Evolutionary conservation across 1,140 invertebrate genomes (phyloP).

Genomic region (Halictus rubicundus): DNA sequence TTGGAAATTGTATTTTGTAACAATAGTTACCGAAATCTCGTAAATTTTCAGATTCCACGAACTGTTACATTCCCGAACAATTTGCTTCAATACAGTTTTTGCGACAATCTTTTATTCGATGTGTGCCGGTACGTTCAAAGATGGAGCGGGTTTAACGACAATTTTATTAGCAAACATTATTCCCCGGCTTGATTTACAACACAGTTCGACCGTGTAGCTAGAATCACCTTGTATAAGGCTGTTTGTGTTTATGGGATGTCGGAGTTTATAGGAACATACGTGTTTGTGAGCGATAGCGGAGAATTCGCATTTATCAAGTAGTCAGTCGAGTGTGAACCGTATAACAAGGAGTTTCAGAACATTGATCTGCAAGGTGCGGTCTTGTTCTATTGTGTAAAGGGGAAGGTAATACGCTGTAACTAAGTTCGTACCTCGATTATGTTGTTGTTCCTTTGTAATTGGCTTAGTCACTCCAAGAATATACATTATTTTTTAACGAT

Average conservation of each 20-base stretch:
- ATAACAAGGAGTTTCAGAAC: background rate
- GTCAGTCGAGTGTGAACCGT: slow-evolving; percentile 3
- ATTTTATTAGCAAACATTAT: background rate
- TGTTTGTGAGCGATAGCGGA: background rate
- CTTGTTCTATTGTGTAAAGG: slow-evolving; percentile 4
- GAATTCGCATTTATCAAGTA: slow-evolving; percentile 2
- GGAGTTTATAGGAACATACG: background rate
- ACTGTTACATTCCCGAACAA: too few relatives aligned
- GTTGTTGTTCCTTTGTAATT: background rate
- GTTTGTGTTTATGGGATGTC: slow-evolving; percentile 7
- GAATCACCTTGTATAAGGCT: background rate
- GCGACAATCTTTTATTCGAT: too few relatives aligned
- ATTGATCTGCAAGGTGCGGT: background rate
- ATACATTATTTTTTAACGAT: background rate
- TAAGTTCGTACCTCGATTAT: background rate
- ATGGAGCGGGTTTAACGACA: background rate
- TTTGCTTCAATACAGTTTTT: too few relatives aligned
- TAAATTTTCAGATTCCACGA: too few relatives aligned
- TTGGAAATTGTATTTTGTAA: too few relatives aligned
- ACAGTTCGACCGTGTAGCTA: background rate
- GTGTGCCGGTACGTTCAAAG: too few relatives aligned
- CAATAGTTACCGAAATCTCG: too few relatives aligned
- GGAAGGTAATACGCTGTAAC: slow-evolving; percentile 6
- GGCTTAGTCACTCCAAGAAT: background rate
- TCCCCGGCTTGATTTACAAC: background rate